Conservation (phyloP, 2,888 invertebrate species). For the Cremastobaeus sp. region DNA sequence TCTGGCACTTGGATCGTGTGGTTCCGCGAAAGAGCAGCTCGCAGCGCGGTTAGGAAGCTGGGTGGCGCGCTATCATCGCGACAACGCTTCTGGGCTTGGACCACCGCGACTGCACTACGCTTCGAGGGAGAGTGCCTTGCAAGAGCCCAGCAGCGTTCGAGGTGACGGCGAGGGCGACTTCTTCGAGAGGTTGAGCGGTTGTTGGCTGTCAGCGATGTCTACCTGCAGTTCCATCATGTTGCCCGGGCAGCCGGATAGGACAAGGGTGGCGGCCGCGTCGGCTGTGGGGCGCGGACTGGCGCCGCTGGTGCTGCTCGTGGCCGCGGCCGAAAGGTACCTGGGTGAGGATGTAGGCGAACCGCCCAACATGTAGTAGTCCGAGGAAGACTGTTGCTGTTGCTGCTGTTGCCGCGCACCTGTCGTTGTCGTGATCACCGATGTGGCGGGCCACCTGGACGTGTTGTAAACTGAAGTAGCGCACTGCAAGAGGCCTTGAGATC, state of each 20-base stretch:
- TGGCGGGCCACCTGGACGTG: conserved; percentile 75
- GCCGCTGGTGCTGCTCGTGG: conserved; percentile 73
- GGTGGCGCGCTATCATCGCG: conserved; percentile 27
- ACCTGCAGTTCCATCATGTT: conserved; percentile 88
- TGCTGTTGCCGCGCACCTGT: conserved; percentile 78
- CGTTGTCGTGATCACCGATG: conserved; percentile 83
- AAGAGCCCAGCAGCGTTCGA: conserved; percentile 80
- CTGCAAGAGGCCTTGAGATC: conserved; percentile 73
- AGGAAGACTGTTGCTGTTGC: conserved; percentile 77
- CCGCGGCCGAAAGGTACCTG: conserved; percentile 77
- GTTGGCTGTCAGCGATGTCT: conserved; percentile 88
- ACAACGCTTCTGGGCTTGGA: conserved; percentile 22
- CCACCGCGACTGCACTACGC: conserved; percentile 73
- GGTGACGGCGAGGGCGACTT: conserved; percentile 89
- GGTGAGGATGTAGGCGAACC: conserved; percentile 75
- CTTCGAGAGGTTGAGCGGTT: conserved; percentile 93
- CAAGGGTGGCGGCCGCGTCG: conserved; percentile 75
- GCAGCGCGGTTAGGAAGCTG: conserved; percentile 27
- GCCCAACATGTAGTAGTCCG: conserved; percentile 78
- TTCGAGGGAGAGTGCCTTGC: conserved; percentile 78
- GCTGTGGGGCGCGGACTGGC: conserved; percentile 74
- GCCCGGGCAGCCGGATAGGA: conserved; percentile 76
- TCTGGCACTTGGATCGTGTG: conserved; percentile 74
- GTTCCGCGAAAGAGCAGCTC: conserved; percentile 18
- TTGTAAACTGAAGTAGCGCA: conserved; percentile 73